Conservation (phyloP, 2,113 vertebrate genomes). For the Percopsis transmontana region DNA sequence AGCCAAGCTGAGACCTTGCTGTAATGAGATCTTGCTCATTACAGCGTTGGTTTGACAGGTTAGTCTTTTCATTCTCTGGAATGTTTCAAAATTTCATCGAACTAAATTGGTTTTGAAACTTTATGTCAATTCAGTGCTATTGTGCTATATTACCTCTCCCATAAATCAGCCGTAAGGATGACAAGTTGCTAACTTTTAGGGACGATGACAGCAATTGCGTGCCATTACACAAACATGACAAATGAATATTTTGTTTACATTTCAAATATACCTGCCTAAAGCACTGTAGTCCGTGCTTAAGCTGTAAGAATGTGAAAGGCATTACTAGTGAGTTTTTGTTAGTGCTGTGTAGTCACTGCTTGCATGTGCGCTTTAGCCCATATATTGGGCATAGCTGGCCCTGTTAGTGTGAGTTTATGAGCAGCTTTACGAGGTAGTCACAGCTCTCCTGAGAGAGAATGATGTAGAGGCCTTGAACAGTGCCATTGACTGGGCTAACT, state of each 20-base stretch:
- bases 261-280: constrained; percentile 32
- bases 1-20: constrained; percentile 39
- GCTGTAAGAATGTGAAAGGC: constrained; percentile 26
- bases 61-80: constrained; percentile 38
- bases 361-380: constrained; percentile 33
- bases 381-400: constrained; percentile 44
- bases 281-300: constrained; percentile 18
- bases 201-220: constrained; percentile 14
- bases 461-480: constrained; percentile 66
- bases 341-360: constrained; percentile 14
- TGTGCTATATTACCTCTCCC: constrained; percentile 17
- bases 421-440: constrained; percentile 65
- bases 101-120: constrained; percentile 54
- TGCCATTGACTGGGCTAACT: constrained; percentile 64
- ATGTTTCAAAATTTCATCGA: constrained; percentile 57
- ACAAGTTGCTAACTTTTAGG: constrained; percentile 35
- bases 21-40: constrained; percentile 34
- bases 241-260: constrained; percentile 22
- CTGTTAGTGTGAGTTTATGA: constrained; percentile 64
- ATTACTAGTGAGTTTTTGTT: constrained; percentile 21
- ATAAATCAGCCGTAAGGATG: constrained; percentile 37
- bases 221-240: constrained; percentile 37
- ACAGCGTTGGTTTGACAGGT: constrained; percentile 42
- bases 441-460: constrained; percentile 57
- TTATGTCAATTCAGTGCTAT: constrained; percentile 26